Base-by-base conservation (phyloP, 2,797 vertebrate genomes). In the Moxostoma hubbsi region DNA sequence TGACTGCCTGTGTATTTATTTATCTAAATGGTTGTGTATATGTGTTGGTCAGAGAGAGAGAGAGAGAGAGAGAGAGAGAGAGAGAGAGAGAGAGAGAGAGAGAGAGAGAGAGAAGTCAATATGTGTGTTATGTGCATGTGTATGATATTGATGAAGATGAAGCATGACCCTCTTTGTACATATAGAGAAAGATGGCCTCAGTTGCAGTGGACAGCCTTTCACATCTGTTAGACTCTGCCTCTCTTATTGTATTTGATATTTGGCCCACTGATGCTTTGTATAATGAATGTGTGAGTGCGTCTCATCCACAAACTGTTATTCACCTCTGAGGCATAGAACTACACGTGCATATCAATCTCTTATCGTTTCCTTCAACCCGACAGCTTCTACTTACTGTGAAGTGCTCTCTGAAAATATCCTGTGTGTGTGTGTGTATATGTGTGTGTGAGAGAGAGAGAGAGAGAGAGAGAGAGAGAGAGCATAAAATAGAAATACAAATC, bases 311-410 rank as follows among this genome's bases (percentile, higher is more conserved):
- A 15, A 75, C 43, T 72, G 51, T 46, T 67, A 80, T 90, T 87
- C 71, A 89, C 89, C 89, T 89, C 83, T 49, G 85, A 91, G 88
- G 87, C 82, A 87, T 83, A 85, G 83, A 87, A 82, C 81, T 83
- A 85, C 76, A 69, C 87, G 81, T 89, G 83, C 89, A 84, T 90
- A 91, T 93, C 84, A 89, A 91, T 93, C 89, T 87, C 6, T 79
- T 88, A 89, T 90, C 86, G 85, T 91, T 92, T 87, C 85, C 87
- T 90, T 91, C 85, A 92, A 88, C 86, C 82, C 70, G 51, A 64
- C 86, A 51, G 88, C 87, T 86, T 90, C 59, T 7, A 50, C 63
- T 80, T 72, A 76, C 89, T 86, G 82, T 84, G 84, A 84, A 81
- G 54, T 78, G 77, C 83, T 84, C 73, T 65, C 47, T 58, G 45